Base-by-base conservation (phyloP, 2,888 invertebrate species). In the Netelia virgata region DNA sequence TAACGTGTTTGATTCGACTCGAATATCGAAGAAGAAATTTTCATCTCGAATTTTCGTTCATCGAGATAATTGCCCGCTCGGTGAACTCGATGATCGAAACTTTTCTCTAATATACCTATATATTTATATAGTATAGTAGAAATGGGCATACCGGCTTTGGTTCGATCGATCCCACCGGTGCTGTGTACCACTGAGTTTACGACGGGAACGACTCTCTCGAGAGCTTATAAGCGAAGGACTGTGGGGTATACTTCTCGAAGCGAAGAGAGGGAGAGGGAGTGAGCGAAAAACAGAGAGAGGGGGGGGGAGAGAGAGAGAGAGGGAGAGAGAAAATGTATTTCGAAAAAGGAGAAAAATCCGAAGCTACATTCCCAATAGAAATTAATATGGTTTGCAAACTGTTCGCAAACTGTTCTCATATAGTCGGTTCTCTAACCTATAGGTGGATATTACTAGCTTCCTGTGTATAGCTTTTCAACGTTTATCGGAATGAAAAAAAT, bases 341-440 rank as follows among this genome's bases (percentile, higher is more conserved):
- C 64, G 53, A 83, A 66, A 20, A 77, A 47, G 53, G 72, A 57
- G 64, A 69, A 59, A 55, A 63, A 59, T 64, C 72, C 50, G 53
- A 23, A 78, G 55, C 55, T 78, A 23, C 63, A 41, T 78, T 70
- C 43, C 20, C 63, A 78, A 72, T 53, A 55, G 70, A 70, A 70
- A 64, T 64, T 64, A 64, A 78, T 78, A 78, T 64, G 53, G 55
- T 70, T 69, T 53, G 63, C 53, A 63, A 78, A 72, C 63, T 63
- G 78, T 72, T 64, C 36, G 53, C 70, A 78, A 78, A 72, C 78
- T 72, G 53, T 63, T 63, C 70, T 69, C 69, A 36, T 61, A 74
- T 50, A 50, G 61, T 57, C 14, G 78, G 36, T 16, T 43, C 3
- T 68, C 50, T 63, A 18, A 55, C 70, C 61, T 69, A 50, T 50